Evolutionary conservation across 2,797 vertebrate genomes (phyloP).

Genomic region (Crenuchus spilurus): DNA sequence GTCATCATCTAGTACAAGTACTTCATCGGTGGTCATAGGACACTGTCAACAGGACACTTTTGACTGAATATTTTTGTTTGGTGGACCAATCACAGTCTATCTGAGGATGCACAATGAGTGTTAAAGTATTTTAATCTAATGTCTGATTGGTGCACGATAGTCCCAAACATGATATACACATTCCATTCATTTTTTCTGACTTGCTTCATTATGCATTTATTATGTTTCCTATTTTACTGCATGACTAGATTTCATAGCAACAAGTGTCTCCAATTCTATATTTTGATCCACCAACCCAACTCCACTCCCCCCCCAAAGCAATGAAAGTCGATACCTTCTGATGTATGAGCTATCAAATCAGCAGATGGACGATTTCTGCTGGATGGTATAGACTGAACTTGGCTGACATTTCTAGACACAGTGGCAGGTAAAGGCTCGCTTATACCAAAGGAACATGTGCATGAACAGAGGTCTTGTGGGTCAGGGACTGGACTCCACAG

Average conservation of each 20-base stretch:
- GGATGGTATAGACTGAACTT: conserved; percentile 21
- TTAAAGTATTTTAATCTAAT: no score
- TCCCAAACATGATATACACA: no score
- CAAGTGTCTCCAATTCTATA: conserved; percentile 17
- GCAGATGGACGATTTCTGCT: conserved; percentile 25
- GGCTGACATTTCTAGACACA: conserved; percentile 19
- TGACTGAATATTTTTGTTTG: no score
- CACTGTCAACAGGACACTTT: no score
- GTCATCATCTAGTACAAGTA: no score
- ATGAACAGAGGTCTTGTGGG: neutral
- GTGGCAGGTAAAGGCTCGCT: neutral
- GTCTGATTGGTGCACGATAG: no score
- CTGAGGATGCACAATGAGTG: no score
- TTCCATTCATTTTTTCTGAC: no score
- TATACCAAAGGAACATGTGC: conserved; percentile 5
- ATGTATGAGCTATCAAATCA: conserved; percentile 39
- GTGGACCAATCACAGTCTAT: no score
- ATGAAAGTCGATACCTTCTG: conserved; percentile 9
- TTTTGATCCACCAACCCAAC: neutral
- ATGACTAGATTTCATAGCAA: neutral
- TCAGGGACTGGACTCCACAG: conserved; percentile 1
- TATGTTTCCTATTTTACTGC: neutral
- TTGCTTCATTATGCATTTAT: no score
- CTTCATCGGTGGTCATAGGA: no score
- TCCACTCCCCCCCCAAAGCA: no score